These are phyloP conservation scores for Grantiella picta DNA, from an alignment of 2,113 vertebrate species.

Conservation along the genomic window DNA sequence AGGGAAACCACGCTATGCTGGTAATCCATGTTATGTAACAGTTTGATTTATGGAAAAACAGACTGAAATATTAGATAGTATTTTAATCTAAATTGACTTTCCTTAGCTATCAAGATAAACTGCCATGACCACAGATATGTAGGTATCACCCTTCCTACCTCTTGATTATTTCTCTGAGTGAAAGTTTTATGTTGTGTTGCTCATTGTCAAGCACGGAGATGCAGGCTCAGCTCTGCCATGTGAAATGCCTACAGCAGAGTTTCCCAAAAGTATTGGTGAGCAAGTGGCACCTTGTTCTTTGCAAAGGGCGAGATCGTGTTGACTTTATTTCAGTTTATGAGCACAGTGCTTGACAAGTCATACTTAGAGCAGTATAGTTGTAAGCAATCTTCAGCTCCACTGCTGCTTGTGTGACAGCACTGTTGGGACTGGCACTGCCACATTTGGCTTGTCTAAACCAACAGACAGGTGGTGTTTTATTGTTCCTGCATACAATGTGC, in stretches of 20 bases:
- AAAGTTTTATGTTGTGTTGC: not conserved
- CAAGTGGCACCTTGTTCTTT: not conserved
- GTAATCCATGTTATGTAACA: not conserved
- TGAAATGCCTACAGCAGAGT: not conserved
- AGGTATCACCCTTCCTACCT: not conserved
- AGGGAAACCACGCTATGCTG: not conserved
- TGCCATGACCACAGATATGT: not conserved
- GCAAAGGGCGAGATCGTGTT: not conserved
- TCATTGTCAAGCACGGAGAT: not conserved
- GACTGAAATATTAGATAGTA: too few relatives aligned
- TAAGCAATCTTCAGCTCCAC: not conserved
- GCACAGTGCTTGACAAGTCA: not conserved
- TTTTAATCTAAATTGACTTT: not conserved
- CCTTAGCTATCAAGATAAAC: not conserved
- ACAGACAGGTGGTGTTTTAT: fast-evolving
- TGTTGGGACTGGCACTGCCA: not conserved
- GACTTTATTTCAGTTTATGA: not conserved
- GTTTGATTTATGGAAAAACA: too few relatives aligned
- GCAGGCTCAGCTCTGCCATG: not conserved
- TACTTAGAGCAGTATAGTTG: not conserved
- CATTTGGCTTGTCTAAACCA: fast-evolving
- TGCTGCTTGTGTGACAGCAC: not conserved
- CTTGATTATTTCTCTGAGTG: not conserved
- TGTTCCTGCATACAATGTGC: not conserved
- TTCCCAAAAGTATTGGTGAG: not conserved